These are phyloP conservation scores for Drosophila eugracilis DNA, from an alignment of 1,140 invertebrate genomes.

Conservation along the genomic window DNA sequence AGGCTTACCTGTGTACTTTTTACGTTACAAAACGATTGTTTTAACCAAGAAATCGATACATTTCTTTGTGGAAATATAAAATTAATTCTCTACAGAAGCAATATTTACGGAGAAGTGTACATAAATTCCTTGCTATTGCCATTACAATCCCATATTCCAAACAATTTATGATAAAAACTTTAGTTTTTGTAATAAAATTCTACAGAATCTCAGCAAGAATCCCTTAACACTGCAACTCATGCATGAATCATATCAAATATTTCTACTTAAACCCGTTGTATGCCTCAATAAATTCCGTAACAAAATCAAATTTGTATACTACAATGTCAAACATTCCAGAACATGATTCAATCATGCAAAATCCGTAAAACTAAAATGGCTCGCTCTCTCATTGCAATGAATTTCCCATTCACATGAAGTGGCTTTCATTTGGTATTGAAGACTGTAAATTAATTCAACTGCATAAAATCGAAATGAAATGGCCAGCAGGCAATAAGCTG, in stretches of 20 bases:
- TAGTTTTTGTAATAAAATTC: not conserved
- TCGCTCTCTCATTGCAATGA: conserved; percentile 1
- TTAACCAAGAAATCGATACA: too few relatives aligned
- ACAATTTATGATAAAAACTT: not conserved
- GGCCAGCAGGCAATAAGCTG: not conserved
- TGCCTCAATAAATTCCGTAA: not conserved
- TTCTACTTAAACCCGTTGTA: not conserved
- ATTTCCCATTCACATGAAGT: conserved; percentile 3
- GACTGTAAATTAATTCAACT: conserved; percentile 21
- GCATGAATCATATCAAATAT: not conserved
- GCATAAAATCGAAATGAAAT: conserved; percentile 20
- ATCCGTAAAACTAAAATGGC: conserved; percentile 16
- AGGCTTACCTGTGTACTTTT: too few relatives aligned
- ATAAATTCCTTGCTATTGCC: too few relatives aligned
- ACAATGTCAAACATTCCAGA: not conserved
- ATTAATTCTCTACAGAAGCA: too few relatives aligned
- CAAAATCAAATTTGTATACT: not conserved
- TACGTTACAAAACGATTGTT: too few relatives aligned
- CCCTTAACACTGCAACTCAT: not conserved
- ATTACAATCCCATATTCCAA: too few relatives aligned
- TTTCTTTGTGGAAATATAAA: too few relatives aligned
- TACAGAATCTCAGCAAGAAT: not conserved
- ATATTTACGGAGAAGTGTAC: too few relatives aligned
- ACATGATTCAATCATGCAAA: conserved; percentile 13
- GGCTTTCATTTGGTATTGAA: not conserved